phyloP scores from a whole-genome alignment of 2,888 invertebrate genomes.

The Euzetes globulus region DNA sequence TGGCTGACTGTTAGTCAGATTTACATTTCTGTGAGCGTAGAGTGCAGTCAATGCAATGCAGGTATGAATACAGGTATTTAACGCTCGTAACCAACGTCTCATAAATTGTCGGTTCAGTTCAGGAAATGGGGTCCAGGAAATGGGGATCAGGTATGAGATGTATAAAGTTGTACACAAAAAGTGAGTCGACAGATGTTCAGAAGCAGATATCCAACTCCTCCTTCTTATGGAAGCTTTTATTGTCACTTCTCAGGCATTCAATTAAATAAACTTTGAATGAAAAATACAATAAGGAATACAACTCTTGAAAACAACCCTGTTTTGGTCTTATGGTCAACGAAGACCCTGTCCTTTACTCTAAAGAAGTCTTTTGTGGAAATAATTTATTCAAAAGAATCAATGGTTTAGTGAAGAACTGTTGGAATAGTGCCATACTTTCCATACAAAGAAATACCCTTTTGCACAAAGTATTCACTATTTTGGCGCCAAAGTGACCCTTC shows the following conservation, averaged over 20 bases:
- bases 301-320: background rate
- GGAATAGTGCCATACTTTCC: background rate
- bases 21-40: background rate
- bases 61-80: slow-evolving; percentile 12
- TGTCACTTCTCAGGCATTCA: slow-evolving; percentile 16
- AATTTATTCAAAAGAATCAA: slow-evolving; percentile 13
- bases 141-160: slow-evolving; percentile 23
- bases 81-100: slow-evolving; percentile 1
- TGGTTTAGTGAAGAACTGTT: background rate
- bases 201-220: background rate
- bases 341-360: background rate
- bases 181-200: slow-evolving; percentile 24
- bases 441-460: slow-evolving; percentile 17
- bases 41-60: background rate
- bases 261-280: background rate
- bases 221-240: slow-evolving; percentile 9
- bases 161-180: background rate
- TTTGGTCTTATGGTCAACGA: slow-evolving; percentile 1
- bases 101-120: slow-evolving; percentile 16
- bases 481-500: slow-evolving; percentile 30
- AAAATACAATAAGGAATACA: background rate
- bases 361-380: background rate
- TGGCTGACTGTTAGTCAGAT: background rate
- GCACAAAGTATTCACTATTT: background rate
- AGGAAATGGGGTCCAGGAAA: slow-evolving; percentile 22